These are phyloP conservation scores for Drosophila ercepeae DNA, from an alignment of 1,140 invertebrate species.

Conservation along the genomic window DNA sequence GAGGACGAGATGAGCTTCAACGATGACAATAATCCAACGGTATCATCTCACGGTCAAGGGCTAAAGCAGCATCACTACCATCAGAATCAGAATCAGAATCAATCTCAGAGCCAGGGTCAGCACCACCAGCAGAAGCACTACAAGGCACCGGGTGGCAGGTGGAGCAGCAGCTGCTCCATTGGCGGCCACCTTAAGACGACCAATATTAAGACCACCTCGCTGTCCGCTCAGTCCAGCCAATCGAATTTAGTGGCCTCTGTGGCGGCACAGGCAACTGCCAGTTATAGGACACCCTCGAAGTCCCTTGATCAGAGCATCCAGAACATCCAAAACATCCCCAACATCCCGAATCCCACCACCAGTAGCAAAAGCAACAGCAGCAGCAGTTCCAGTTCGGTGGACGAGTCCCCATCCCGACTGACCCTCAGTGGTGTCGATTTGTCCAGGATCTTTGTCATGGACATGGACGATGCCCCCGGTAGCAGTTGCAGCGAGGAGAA, in stretches of 20 bases:
- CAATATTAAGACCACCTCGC: conserved; percentile 83
- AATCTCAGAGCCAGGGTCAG: conserved; percentile 24
- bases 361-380: conserved; percentile 32
- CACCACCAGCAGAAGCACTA: conserved; percentile 31
- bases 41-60: conserved; percentile 38
- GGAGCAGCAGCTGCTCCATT: conserved; percentile 80
- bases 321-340: conserved; percentile 36
- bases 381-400: conserved; percentile 62
- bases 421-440: conserved; percentile 73
- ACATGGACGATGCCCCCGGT: conserved; percentile 68
- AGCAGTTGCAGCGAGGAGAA: conserved; percentile 82
- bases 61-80: conserved; percentile 28
- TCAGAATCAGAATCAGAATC: conserved; percentile 15
- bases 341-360: conserved; percentile 29
- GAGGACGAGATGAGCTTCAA: conserved; percentile 82
- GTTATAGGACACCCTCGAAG: conserved; percentile 67
- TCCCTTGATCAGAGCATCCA: conserved; percentile 61
- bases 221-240: conserved; percentile 78
- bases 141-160: conserved; percentile 37
- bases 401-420: conserved; percentile 73
- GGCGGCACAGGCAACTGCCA: conserved; percentile 44
- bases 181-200: conserved; percentile 76
- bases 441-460: conserved; percentile 79
- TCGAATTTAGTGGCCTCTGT: conserved; percentile 73
- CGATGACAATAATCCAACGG: conserved; percentile 77